Base-by-base conservation (phyloP, 2,888 invertebrate genomes). In the Pyrrhia umbra region DNA sequence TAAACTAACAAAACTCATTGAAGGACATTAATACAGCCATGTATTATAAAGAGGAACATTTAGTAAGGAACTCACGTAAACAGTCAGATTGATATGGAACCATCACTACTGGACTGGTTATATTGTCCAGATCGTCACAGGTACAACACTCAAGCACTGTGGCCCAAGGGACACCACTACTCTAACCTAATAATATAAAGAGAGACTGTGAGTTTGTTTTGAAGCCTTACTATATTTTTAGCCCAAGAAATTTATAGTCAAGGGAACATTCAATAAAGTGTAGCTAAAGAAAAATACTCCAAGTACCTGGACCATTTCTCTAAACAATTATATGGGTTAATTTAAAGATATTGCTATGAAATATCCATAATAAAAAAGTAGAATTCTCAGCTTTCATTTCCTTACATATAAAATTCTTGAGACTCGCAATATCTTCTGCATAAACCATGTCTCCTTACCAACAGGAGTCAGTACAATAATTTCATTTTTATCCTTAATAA, bases 91-190 rank as follows among this genome's bases (percentile, higher is more conserved):
- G 71, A 54, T 57, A 64, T 71, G 55, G 42, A 62, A 63, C 71
- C 43, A 65, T 64, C 56, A 72, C 77, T 45, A 57, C 52, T 46
- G 57, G 73, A 72, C 77, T 2, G 25, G 50, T 72, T 71, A 72
- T 72, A 72, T 73, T 72, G 74, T 72, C 74, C 67, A 65, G 73
- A 25, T 72, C 21, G 72, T 64, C 73, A 77, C 73, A 77, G 65
- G 30, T 56, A 58, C 49, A 25, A 42, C 50, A 39, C 34, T 16
- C 6, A 15, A 37, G 51, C 30, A 52, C 40, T 25, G 16, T 4
- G 9, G 39, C 51, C 50, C 49, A 20, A 15, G 16, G 21, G n/a
- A 18, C n/a, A 51, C 72, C n/a, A 51, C 72, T 70, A 69, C 15
- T 54, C 70, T 69, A 70, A 50, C 63, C 77, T 76, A 55, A 52